Evolutionary conservation across 2,113 vertebrate genomes (phyloP).

Genomic region (Callaeas wilsoni): DNA sequence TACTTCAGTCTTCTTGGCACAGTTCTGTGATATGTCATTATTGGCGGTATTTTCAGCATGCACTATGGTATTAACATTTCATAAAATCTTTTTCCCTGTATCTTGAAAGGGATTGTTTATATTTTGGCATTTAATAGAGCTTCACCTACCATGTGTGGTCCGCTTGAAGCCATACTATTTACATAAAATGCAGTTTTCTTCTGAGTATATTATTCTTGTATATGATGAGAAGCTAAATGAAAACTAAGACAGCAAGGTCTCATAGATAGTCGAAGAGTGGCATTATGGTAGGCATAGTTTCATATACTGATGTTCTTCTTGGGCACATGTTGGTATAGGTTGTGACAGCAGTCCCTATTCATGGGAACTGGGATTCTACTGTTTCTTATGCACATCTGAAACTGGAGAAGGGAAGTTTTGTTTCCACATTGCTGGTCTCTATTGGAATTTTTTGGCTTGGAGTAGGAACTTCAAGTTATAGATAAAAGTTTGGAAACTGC

Average conservation of each 20-base stretch:
- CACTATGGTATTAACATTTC: background rate
- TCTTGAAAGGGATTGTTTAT: background rate
- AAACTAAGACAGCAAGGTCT: background rate
- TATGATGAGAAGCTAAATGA: background rate
- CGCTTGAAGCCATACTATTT: background rate
- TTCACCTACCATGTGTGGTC: background rate
- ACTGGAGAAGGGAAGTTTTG: background rate
- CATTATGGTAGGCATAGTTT: background rate
- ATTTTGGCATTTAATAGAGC: background rate
- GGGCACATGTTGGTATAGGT: background rate
- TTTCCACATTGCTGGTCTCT: background rate
- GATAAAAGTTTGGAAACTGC: background rate
- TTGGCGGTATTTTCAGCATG: background rate
- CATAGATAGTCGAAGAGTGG: background rate
- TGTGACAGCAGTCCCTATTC: background rate
- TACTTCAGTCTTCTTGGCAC: background rate
- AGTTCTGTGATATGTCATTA: background rate
- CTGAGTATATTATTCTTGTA: background rate
- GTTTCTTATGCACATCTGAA: background rate
- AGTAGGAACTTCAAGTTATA: background rate
- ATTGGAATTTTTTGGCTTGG: background rate
- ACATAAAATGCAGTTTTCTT: background rate
- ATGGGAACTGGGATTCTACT: background rate
- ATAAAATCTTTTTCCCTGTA: background rate
- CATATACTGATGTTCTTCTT: background rate